These are phyloP conservation scores for Notechis scutatus DNA, from an alignment of 2,113 vertebrate species.

Conservation along the genomic window DNA sequence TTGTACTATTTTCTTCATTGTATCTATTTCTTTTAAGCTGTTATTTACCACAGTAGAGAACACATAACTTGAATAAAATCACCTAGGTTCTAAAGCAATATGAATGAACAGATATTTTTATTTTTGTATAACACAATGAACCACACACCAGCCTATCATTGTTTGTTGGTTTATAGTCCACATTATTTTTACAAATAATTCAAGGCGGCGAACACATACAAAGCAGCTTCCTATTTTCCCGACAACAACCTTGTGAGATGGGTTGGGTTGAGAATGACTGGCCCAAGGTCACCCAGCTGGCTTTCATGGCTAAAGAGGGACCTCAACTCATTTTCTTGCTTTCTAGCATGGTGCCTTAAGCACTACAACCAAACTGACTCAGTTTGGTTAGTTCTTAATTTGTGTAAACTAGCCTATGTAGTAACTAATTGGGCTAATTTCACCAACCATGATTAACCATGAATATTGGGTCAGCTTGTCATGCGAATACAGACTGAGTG, in stretches of 20 bases:
- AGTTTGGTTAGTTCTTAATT: not conserved
- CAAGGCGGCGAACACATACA: not conserved
- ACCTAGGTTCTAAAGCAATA: not conserved
- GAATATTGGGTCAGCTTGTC: not conserved
- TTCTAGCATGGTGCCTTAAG: not conserved
- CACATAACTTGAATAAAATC: not conserved
- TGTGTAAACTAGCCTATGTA: not conserved
- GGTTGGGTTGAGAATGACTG: not conserved
- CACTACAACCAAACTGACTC: not conserved
- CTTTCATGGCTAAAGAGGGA: not conserved
- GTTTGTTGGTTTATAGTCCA: not conserved
- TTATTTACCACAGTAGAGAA: not conserved
- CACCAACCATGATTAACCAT: not conserved
- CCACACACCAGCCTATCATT: not conserved
- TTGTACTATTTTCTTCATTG: not conserved
- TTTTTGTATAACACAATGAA: not conserved
- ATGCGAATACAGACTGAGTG: not conserved
- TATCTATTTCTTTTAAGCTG: not conserved
- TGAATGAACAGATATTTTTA: not conserved
- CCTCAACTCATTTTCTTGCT: not conserved
- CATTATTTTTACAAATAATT: not conserved
- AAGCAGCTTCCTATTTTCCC: not conserved
- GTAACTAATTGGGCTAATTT: not conserved
- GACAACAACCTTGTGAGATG: not conserved
- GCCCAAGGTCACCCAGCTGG: not conserved